Conservation (phyloP, 2,888 invertebrate genomes). For the Eupithecia exiguata region DNA sequence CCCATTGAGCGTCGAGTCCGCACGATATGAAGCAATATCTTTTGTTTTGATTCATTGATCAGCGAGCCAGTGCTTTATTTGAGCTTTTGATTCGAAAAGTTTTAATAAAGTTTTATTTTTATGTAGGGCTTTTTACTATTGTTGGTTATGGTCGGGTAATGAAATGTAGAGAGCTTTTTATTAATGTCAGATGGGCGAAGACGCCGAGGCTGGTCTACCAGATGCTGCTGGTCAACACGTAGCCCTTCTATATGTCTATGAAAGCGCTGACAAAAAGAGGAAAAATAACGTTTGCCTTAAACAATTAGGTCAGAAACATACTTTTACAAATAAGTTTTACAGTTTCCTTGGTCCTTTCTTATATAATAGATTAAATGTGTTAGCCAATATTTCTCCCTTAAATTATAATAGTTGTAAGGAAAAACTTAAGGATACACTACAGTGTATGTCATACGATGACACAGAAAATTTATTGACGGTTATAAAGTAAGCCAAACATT, state of each 20-base stretch:
- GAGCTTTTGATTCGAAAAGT: conserved; percentile 9
- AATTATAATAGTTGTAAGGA: no score
- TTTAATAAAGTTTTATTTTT: conserved; percentile 1
- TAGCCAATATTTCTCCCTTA: no score
- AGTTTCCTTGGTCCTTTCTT: no score
- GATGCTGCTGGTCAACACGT: no score
- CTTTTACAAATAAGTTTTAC: neutral
- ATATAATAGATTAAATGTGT: no score
- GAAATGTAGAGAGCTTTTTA: neutral
- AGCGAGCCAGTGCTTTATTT: neutral
- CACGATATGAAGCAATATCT: conserved; percentile 9
- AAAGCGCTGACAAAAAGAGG: neutral
- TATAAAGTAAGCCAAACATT: no score
- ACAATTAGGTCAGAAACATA: neutral
- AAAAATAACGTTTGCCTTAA: neutral
- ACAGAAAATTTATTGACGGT: no score
- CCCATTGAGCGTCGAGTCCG: neutral
- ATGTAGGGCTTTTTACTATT: neutral
- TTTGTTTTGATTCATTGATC: conserved; percentile 7
- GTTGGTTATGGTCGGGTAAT: neutral
- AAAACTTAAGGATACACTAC: no score
- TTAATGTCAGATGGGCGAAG: no score
- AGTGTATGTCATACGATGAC: no score
- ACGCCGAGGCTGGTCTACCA: no score
- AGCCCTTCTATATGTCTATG: neutral